Evolutionary conservation across 2,888 invertebrate genomes (phyloP), one percentile per base, ranked within the genome.

Genomic region (Ormyrus pomaceus): DNA sequence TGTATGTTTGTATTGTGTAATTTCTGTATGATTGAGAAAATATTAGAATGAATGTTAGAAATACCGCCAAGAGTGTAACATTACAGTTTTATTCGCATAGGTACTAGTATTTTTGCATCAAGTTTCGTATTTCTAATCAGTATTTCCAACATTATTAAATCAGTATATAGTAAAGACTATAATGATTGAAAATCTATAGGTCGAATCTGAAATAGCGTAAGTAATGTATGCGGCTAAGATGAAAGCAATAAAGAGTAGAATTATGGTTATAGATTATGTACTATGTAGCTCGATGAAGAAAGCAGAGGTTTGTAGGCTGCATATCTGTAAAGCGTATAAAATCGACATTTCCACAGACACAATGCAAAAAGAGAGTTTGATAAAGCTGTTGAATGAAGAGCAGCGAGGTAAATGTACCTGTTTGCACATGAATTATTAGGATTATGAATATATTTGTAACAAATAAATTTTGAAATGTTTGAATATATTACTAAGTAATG

Each of bases 301-400:
- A 75, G 65, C 58, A 59, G 58, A 13, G 61, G 48, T 69, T 61
- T 69, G 53, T 69, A 55, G 61, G 59, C 53, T 68, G 61, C 76
- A 9, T 46, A 76, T 69, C 69, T 76, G 76, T 61, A 76, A 76
- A 76, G 76, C 76, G n/a, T 61, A 34, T 34, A 46, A 68, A 11
- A 61, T 75, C 50, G 53, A 73, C 66, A 76, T 76, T n/a, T 59
- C 51, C 46, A 59, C 51, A 55, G 48, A 48, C 11, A 76, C 19
- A 69, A 69, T 69, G 76, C 76, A 76, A 50, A 62, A 46, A 69
- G n/a, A 11, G 46, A 34, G 19, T 46, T 10, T 53, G n/a, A 9
- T 46, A 62, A 69, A 76, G 76, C 76, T 69, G 69, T 62, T 76
- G 55, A 9, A 76, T 76, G 66, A 68, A 13, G 68, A 76, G 73